A percentile compares a stretch with the other conserved stretches of the same genome.
Evolutionary conservation across 1,140 invertebrate species (phyloP).

Genomic region (Drosophila rufa): DNA sequence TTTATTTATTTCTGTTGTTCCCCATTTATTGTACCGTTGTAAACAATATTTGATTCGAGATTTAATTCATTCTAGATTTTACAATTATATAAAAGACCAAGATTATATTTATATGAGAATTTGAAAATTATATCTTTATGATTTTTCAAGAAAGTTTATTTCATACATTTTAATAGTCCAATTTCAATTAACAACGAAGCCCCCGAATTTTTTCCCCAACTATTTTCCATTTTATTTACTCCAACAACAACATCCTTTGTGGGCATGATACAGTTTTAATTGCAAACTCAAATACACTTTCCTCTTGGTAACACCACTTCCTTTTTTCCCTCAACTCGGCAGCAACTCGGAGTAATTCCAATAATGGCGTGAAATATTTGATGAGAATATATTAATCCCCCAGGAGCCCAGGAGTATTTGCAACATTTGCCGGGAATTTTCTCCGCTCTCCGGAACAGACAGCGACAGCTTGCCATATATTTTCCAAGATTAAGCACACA

Average conservation of each 20-base stretch:
- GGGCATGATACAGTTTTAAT: constrained; percentile 26
- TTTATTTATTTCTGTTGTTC: no score
- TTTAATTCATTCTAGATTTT: no score
- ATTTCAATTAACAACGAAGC: neutral
- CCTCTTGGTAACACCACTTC: neutral
- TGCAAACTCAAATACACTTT: constrained; percentile 15
- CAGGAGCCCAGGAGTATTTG: constrained; percentile 62
- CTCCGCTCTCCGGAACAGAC: constrained; percentile 41
- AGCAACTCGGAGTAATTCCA: constrained; percentile 60
- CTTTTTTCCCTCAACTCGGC: neutral
- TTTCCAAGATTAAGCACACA: constrained; percentile 81
- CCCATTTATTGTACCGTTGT: no score
- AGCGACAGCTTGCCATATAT: constrained; percentile 67
- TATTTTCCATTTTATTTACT: neutral
- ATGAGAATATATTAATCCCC: constrained; percentile 83
- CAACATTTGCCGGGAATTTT: constrained; percentile 58
- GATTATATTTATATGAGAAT: no score
- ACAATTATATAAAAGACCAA: no score
- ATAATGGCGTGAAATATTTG: constrained; percentile 84
- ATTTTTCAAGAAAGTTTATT: no score
- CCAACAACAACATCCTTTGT: neutral
- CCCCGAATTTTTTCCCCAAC: no score
- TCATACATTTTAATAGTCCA: neutral
- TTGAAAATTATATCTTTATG: no score
- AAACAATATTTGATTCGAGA: no score